Conservation (phyloP, 2,113 vertebrate genomes). For the Onychostruthus taczanowskii region DNA sequence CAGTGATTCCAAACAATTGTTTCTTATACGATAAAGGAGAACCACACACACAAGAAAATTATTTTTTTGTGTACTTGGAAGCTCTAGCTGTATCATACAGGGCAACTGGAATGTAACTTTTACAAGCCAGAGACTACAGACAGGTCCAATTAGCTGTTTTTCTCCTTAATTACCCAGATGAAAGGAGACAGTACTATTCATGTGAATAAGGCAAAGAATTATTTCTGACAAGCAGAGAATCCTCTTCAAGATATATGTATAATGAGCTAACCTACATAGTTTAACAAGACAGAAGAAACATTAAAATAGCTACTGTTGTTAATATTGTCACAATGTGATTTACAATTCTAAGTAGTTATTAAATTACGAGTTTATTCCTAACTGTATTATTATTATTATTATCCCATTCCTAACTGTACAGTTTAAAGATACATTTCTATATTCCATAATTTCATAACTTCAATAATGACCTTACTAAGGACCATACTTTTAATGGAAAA, state of each 20-base stretch:
- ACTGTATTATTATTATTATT: neutral
- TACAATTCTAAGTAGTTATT: neutral
- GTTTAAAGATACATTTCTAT: neutral
- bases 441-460: neutral
- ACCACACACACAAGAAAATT: neutral
- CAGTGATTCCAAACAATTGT: neutral
- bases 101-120: neutral
- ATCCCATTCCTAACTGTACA: neutral
- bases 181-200: neutral
- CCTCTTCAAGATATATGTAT: neutral
- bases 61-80: neutral
- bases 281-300: neutral
- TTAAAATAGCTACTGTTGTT: neutral
- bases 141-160: neutral
- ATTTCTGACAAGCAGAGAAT: neutral
- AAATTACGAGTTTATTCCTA: neutral
- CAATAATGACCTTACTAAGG: neutral
- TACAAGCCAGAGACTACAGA: neutral
- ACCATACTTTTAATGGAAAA: neutral
- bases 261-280: neutral
- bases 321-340: neutral
- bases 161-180: neutral
- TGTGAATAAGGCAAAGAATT: neutral
- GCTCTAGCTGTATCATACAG: accelerated
- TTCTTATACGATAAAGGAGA: neutral